Base-by-base conservation (phyloP, 2,797 vertebrate genomes). In the Sebastes reedi region DNA sequence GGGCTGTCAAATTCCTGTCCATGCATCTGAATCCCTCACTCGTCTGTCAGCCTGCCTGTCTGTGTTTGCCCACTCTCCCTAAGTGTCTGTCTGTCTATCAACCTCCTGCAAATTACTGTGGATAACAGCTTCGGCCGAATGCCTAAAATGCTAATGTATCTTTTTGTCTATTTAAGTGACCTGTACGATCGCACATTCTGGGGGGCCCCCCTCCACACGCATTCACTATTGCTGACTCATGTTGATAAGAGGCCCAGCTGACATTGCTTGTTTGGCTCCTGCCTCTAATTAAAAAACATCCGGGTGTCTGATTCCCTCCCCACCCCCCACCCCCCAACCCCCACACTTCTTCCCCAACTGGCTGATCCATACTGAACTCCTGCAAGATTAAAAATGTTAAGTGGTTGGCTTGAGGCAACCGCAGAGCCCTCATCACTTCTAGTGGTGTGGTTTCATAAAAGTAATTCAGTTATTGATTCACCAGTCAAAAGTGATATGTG, bases 401-500 rank as follows among this genome's bases (percentile, higher is more conserved):
- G 91, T 90, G 87, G 88, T 80, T 89, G 87, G 88, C 89, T 86
- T 64, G 75, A 90, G 84, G 82, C 81, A 78, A 86, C 80, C 14
- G 36, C 75, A 78, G 71, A 79, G 72, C 66, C 81, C 88, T 83
- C 87, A 91, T 89, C 78, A 80, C 87, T 91, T 91, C 82, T 91
- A 91, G 88, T 88, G 86, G 91, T 89, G 84, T 81, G 82, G 82
- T 90, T 92, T 93, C 88, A 93, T 88, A 93, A 91, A 93, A 88
- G 90, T 92, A 91, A 93, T 92, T 91, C 88, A 92, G 82, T 83
- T 92, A 94, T 95, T 87, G 94, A 95, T 93, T 88, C 81, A 52
- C 77, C 76, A 87, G 87, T 94, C 90, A 93, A 82, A 92, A 90
- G 85, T 89, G 91, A 94, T 89, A 86, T 92, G 88, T 92, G 87